Evolutionary conservation across 1,140 invertebrate genomes (phyloP).

Genomic region (Drosophila burlai): DNA sequence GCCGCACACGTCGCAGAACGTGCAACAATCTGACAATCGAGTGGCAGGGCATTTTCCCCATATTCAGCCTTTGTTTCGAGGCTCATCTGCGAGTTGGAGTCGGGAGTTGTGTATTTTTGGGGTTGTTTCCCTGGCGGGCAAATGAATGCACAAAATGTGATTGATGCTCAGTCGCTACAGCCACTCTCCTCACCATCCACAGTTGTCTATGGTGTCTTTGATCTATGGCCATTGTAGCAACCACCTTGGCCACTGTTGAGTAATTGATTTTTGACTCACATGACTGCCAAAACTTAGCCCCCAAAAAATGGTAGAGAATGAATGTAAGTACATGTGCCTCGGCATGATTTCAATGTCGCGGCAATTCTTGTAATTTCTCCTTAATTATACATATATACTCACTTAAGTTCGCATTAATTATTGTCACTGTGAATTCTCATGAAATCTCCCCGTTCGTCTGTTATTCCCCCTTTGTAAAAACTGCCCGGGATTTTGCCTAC

Average conservation of each 20-base stretch:
- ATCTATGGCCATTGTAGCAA: slow-evolving; percentile 27
- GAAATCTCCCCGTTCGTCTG: slow-evolving; percentile 5
- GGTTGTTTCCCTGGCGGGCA: slow-evolving; percentile 35
- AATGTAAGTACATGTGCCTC: slow-evolving; percentile 5
- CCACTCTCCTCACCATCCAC: slow-evolving; percentile 2
- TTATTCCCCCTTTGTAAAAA: slow-evolving; percentile 5
- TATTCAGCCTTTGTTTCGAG: slow-evolving; percentile 15
- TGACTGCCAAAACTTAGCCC: slow-evolving; percentile 5
- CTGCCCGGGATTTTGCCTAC: slow-evolving; percentile 27
- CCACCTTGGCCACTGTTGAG: slow-evolving; percentile 56
- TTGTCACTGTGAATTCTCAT: slow-evolving; percentile 34
- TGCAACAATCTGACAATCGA: slow-evolving; percentile 58
- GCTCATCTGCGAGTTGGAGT: not conserved
- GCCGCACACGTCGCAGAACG: slow-evolving; percentile 20
- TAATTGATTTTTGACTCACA: slow-evolving; percentile 65
- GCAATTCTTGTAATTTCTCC: slow-evolving; percentile 51
- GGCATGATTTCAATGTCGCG: slow-evolving; percentile 50
- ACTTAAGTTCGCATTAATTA: slow-evolving; percentile 56
- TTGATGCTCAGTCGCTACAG: slow-evolving; percentile 47
- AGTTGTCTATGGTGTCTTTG: slow-evolving; percentile 44
- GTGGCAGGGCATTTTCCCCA: slow-evolving; percentile 32
- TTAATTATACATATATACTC: slow-evolving; percentile 42
- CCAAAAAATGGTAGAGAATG: not conserved
- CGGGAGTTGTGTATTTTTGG: slow-evolving; percentile 19
- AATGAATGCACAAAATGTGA: slow-evolving; percentile 42